Evolutionary conservation across 1,140 invertebrate genomes (phyloP).

Genomic region (Fopius arisanus): DNA sequence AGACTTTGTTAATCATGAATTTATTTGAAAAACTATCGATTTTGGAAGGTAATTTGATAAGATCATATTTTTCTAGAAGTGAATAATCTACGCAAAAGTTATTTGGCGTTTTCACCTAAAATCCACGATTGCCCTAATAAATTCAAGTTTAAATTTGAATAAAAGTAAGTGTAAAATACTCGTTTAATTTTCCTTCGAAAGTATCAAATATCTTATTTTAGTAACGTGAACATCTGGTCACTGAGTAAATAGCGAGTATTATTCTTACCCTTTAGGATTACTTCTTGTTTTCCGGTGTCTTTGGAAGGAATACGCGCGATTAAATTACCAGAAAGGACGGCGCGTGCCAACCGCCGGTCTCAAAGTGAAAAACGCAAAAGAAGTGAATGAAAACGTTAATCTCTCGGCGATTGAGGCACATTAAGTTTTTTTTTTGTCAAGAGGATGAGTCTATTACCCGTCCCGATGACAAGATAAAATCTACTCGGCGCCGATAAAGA

Average conservation of each 20-base stretch:
- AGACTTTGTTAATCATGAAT: too few relatives aligned
- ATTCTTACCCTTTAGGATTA: conserved; percentile 25
- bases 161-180: too few relatives aligned
- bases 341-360: conserved; percentile 48
- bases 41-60: too few relatives aligned
- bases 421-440: background rate
- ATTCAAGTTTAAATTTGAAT: too few relatives aligned
- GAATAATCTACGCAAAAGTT: too few relatives aligned
- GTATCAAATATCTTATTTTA: background rate
- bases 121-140: too few relatives aligned
- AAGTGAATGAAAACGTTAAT: background rate
- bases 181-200: background rate
- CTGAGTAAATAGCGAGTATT: conserved; percentile 20
- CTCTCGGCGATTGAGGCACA: conserved; percentile 1
- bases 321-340: conserved; percentile 56
- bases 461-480: background rate
- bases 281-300: conserved; percentile 14
- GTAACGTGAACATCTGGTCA: background rate
- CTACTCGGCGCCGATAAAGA: conserved; percentile 22
- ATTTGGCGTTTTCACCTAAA: too few relatives aligned
- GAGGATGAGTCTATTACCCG: background rate
- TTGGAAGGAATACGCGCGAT: conserved; percentile 57
- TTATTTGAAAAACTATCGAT: too few relatives aligned
- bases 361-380: background rate
- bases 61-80: too few relatives aligned